Conservation (phyloP, 2,113 vertebrate species). For the Neodontobutis hainanensis region DNA sequence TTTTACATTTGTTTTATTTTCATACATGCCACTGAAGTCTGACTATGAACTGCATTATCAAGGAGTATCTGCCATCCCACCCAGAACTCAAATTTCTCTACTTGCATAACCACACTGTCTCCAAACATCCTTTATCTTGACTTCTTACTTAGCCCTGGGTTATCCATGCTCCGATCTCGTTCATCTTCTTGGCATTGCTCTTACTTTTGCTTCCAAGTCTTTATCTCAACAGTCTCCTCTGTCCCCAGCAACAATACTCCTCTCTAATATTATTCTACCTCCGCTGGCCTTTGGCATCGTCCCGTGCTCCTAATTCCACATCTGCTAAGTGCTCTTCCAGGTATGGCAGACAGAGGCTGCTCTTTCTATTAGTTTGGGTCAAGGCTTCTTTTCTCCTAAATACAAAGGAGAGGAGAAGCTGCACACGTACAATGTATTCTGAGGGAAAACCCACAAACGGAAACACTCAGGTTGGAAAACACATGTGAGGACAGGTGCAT, state of each 20-base stretch:
- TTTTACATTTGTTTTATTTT: no score
- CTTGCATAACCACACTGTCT: constrained; percentile 10
- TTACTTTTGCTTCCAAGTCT: constrained; percentile 10
- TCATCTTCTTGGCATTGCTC: constrained; percentile 18
- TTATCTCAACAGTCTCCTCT: background rate
- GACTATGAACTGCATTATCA: no score
- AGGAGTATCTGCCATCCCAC: no score
- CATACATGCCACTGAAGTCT: no score
- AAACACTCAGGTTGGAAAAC: background rate
- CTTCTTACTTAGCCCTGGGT: constrained; percentile 26
- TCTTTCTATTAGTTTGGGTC: constrained; percentile 77
- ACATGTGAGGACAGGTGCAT: constrained; percentile 21
- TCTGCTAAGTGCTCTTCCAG: constrained; percentile 65
- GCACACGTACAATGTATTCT: constrained; percentile 26
- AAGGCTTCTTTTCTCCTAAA: constrained; percentile 37
- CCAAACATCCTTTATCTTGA: constrained; percentile 40
- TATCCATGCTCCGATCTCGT: background rate
- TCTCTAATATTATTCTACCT: background rate
- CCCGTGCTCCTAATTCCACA: constrained; percentile 25
- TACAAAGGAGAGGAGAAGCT: constrained; percentile 30
- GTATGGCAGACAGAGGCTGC: constrained; percentile 78
- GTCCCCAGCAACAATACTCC: constrained; percentile 4
- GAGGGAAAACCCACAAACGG: background rate
- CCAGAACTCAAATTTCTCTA: no score
- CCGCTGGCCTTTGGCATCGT: constrained; percentile 13